A percentile compares a stretch with the other conserved stretches of the same genome.
These are phyloP conservation scores for Temnothorax ravouxi DNA, from an alignment of 2,888 invertebrate species.

Conservation along the genomic window DNA sequence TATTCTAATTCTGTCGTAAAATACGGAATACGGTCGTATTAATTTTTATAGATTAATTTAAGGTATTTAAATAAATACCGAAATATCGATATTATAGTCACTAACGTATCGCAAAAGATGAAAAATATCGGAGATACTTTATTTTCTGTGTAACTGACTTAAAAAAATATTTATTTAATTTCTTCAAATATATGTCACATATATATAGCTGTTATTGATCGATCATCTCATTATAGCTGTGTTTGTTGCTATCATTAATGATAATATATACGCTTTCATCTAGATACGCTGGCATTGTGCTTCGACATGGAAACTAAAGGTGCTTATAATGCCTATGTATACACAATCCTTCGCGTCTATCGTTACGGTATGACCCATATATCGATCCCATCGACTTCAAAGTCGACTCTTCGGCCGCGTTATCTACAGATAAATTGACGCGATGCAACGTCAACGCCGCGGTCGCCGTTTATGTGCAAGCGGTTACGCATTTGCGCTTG, in stretches of 20 bases:
- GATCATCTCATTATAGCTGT: background rate
- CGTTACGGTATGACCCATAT: slow-evolving; percentile 12
- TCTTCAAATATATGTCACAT: background rate
- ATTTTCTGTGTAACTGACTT: background rate
- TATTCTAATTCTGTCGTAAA: background rate
- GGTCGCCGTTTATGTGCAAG: background rate
- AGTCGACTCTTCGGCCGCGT: background rate
- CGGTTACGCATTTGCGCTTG: background rate
- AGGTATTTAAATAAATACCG: background rate
- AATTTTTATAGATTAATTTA: background rate
- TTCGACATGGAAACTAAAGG: slow-evolving; percentile 7
- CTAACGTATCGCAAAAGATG: background rate
- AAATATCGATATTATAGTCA: background rate
- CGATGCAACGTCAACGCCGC: slow-evolving; percentile 13
- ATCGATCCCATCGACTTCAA: slow-evolving; percentile 44
- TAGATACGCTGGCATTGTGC: background rate
- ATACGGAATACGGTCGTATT: background rate
- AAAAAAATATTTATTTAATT: slow-evolving; percentile 6
- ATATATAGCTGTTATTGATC: background rate
- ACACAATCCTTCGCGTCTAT: slow-evolving; percentile 2
- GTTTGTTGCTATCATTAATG: background rate
- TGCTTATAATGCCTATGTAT: slow-evolving; percentile 3
- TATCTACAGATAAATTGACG: slow-evolving; percentile 36
- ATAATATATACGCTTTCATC: background rate
- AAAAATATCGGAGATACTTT: background rate